Conservation (phyloP, 2,797 vertebrate genomes). For the Dendrocincla fuliginosa region DNA sequence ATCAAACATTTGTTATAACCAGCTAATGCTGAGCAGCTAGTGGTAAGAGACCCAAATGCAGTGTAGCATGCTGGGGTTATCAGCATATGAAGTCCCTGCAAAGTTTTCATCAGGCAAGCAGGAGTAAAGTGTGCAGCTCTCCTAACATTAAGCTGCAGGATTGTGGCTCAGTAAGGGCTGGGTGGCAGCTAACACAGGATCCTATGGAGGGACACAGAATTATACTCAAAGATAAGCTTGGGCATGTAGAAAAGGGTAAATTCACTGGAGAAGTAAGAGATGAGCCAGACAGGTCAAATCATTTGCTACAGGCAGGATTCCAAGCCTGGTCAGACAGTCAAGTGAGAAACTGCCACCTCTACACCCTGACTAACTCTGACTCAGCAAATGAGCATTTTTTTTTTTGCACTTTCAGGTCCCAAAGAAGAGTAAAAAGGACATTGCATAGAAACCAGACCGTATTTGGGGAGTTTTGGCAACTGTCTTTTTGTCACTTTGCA, state of each 20-base stretch:
- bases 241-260: background rate
- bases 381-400: background rate
- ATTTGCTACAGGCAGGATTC: background rate
- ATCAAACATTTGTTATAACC: background rate
- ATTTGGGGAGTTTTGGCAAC: background rate
- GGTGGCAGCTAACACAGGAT: background rate
- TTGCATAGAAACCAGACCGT: background rate
- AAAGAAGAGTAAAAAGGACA: background rate
- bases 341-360: background rate
- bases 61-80: background rate
- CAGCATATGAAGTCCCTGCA: background rate
- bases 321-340: background rate
- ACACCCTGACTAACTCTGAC: background rate
- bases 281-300: background rate
- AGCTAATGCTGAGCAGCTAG: background rate
- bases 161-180: accelerated
- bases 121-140: background rate
- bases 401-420: background rate
- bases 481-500: slow-evolving; percentile 44
- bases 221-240: background rate
- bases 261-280: background rate
- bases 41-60: background rate
- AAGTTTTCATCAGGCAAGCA: background rate
- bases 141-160: background rate
- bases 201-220: background rate